These are phyloP conservation scores for Dicrurus megarhynchus DNA, from an alignment of 2,113 vertebrate species.

Conservation along the genomic window DNA sequence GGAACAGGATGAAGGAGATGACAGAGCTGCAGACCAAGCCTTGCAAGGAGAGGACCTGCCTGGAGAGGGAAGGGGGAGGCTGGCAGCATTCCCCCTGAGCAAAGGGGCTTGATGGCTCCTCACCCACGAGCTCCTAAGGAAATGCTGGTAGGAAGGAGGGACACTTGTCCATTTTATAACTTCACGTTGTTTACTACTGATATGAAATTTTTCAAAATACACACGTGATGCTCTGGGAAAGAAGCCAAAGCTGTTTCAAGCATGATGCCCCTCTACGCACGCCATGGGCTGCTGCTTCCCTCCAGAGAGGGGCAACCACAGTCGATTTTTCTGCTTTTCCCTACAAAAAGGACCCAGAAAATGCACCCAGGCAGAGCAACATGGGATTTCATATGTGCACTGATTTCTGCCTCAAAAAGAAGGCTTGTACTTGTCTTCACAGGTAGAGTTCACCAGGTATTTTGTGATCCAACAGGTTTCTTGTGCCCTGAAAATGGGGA, in stretches of 20 bases:
- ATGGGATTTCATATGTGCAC: not conserved
- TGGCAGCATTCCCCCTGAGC: not conserved
- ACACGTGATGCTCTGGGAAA: not conserved
- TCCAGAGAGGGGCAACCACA: not conserved
- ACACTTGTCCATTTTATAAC: not conserved
- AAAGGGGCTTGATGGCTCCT: not conserved
- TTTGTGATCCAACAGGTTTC: not conserved
- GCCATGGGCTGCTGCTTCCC: not conserved
- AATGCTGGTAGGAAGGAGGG: not conserved
- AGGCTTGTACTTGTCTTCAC: not conserved
- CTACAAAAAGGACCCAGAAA: not conserved
- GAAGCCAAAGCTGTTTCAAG: not conserved
- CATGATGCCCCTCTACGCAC: not conserved
- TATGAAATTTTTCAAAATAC: not conserved
- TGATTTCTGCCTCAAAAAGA: not conserved
- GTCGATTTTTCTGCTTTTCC: not conserved
- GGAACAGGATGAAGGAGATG: not conserved
- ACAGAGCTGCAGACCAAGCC: not conserved
- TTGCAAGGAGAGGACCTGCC: not conserved
- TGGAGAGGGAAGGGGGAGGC: not conserved
- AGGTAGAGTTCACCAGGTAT: not conserved
- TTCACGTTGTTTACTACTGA: not conserved
- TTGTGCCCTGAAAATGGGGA: not conserved
- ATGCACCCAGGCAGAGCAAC: not conserved
- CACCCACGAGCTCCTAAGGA: fast-evolving